phyloP scores from a whole-genome alignment of 2,888 invertebrate genomes.

The Brachycybe producta region DNA sequence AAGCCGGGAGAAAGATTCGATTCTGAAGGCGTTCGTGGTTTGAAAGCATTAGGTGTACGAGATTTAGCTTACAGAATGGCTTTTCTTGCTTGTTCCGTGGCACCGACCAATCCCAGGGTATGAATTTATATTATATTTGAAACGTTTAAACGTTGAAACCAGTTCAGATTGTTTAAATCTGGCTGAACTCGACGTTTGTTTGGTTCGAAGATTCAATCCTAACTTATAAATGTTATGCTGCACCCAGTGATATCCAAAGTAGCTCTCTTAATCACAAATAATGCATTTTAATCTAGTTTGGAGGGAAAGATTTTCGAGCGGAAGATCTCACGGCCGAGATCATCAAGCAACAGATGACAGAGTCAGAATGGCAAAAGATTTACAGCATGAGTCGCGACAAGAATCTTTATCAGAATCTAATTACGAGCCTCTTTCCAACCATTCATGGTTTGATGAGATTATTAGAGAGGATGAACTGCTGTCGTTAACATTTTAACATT shows the following conservation, averaged over 20 bases:
- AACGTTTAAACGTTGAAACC: neutral
- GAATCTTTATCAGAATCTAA: constrained; percentile 72
- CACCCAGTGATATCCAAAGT: constrained; percentile 8
- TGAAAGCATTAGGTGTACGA: constrained; percentile 71
- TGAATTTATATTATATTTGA: constrained; percentile 17
- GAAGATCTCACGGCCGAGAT: constrained; percentile 83
- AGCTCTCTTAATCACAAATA: too few relatives aligned
- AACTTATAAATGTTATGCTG: too few relatives aligned
- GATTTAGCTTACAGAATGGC: constrained; percentile 79
- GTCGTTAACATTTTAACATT: neutral
- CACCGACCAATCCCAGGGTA: constrained; percentile 65
- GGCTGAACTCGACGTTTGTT: too few relatives aligned
- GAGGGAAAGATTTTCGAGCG: constrained; percentile 65
- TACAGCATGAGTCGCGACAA: constrained; percentile 96
- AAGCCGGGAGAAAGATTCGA: constrained; percentile 53
- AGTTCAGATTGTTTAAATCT: neutral
- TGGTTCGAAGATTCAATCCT: too few relatives aligned
- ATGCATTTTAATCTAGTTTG: constrained; percentile 49
- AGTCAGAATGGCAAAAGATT: constrained; percentile 85
- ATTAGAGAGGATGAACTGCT: too few relatives aligned
- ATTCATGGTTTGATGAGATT: constrained; percentile 62
- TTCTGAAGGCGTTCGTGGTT: constrained; percentile 71
- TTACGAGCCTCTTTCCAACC: constrained; percentile 82
- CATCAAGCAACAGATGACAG: constrained; percentile 87
- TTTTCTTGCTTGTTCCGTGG: constrained; percentile 85